These are phyloP conservation scores for Drosophila subsilvestris DNA, from an alignment of 2,888 invertebrate species.

Conservation along the genomic window DNA sequence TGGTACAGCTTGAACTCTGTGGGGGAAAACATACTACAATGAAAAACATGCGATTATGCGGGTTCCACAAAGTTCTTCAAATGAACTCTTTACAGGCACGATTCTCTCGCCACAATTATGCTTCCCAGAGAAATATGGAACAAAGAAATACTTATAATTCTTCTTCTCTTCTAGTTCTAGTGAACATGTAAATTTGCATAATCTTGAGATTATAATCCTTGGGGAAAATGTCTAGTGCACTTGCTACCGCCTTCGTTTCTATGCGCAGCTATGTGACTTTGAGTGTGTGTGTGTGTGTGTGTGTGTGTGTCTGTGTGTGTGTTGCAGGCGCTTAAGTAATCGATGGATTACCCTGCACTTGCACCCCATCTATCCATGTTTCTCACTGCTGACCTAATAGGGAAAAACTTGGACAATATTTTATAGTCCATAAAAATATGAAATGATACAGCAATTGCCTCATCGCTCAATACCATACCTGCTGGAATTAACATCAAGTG, in stretches of 20 bases:
- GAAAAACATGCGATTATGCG: constrained; percentile 19
- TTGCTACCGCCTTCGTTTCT: constrained; percentile 4
- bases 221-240: constrained; percentile 26
- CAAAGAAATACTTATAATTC: constrained; percentile 37
- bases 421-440: constrained; percentile 17
- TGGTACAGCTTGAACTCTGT: not conserved
- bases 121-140: constrained; percentile 1
- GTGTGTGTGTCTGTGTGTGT: constrained; percentile 1
- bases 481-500: constrained; percentile 9
- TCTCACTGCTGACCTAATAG: constrained; percentile 32
- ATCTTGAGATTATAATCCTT: constrained; percentile 50
- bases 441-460: constrained; percentile 12
- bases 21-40: not conserved
- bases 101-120: constrained; percentile 1
- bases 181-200: constrained; percentile 51
- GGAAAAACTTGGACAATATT: not conserved
- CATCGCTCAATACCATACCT: constrained; percentile 15
- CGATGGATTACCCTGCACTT: constrained; percentile 33
- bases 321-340: constrained; percentile 34
- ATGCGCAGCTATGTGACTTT: constrained; percentile 1
- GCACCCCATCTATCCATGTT: not conserved
- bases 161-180: constrained; percentile 25
- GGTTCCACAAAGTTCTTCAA: constrained; percentile 15
- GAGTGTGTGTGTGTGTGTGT: constrained; percentile 7
- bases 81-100: constrained; percentile 5